These are phyloP conservation scores for Todus mexicanus DNA, from an alignment of 2,797 vertebrate species.

Conservation along the genomic window DNA sequence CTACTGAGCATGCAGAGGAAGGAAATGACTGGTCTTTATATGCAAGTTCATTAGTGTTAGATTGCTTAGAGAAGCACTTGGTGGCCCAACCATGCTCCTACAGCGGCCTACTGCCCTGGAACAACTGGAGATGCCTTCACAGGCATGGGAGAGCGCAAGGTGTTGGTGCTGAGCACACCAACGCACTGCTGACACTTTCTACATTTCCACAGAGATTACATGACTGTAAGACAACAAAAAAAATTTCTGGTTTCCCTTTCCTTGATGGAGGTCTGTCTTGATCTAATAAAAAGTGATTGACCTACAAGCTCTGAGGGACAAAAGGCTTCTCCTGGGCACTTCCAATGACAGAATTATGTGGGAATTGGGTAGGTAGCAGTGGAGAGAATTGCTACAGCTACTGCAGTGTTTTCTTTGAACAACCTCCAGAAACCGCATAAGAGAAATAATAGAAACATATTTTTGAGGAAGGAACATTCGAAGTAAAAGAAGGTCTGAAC, in stretches of 20 bases:
- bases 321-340: neutral
- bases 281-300: neutral
- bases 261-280: neutral
- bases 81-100: neutral
- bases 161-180: neutral
- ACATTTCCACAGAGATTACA: neutral
- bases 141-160: neutral
- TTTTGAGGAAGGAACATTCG: neutral
- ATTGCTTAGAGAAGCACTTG: neutral
- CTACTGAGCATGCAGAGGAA: neutral
- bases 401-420: conserved; percentile 15
- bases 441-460: neutral
- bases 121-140: neutral
- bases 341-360: neutral
- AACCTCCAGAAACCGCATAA: conserved; percentile 29
- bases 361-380: neutral
- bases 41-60: neutral
- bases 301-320: neutral
- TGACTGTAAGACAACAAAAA: neutral
- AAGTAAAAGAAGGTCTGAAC: neutral
- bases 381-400: neutral
- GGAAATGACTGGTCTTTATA: neutral
- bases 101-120: neutral
- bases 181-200: neutral
- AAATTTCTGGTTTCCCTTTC: neutral